phyloP scores from a whole-genome alignment of 1,140 invertebrate genomes.

The Drosophila quadrilineata region DNA sequence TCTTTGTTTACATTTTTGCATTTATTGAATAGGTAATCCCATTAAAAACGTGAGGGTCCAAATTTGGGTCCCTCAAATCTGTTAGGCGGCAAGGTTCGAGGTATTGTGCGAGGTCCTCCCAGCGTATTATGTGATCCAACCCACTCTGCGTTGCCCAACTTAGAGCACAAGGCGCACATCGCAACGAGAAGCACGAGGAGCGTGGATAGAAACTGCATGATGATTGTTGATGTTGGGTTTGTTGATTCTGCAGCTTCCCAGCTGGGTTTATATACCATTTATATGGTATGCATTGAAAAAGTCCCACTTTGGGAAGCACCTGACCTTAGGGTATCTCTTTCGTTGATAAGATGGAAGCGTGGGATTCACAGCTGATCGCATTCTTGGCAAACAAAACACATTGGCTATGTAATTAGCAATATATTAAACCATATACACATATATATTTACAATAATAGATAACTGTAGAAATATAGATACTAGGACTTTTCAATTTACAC shows the following conservation, averaged over 20 bases:
- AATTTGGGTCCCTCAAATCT: constrained; percentile 57
- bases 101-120: constrained; percentile 2
- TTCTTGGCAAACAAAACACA: not conserved
- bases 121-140: not conserved
- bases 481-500: too few relatives aligned
- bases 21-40: too few relatives aligned
- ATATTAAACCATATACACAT: constrained; percentile 12
- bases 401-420: not conserved
- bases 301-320: constrained; percentile 28
- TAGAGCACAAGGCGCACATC: constrained; percentile 15
- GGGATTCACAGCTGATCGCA: constrained; percentile 24
- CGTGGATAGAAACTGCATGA: constrained; percentile 45
- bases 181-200: constrained; percentile 31
- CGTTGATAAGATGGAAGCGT: not conserved
- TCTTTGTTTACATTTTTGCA: too few relatives aligned
- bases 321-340: not conserved
- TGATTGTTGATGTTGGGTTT: constrained; percentile 3
- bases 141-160: constrained; percentile 1
- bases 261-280: constrained; percentile 9
- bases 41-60: constrained; percentile 63
- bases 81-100: constrained; percentile 34
- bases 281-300: not conserved
- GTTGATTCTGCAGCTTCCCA: too few relatives aligned
- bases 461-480: too few relatives aligned
- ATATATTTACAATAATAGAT: constrained; percentile 12